Evolutionary conservation across 2,113 vertebrate species (phyloP), one percentile per base, ranked within the genome.

Genomic region (Petrocephalus zakoni): DNA sequence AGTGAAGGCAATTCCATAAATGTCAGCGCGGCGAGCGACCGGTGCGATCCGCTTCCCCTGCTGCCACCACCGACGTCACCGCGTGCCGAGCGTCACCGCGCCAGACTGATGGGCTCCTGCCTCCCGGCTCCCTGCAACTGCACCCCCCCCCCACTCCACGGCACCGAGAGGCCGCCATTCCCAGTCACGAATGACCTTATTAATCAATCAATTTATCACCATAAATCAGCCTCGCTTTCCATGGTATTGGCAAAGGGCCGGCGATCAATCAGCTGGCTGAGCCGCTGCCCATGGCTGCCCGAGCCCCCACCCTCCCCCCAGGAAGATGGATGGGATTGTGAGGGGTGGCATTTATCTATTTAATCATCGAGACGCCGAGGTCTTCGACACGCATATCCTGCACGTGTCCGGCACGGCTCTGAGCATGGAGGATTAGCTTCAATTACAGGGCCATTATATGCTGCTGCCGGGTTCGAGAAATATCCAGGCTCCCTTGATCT

Each of bases 131-230:
- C 25, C 17, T 56, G 52, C 25, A 29, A 4, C 42, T 34, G 4
- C n/a, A n/a, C n/a, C 84, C 68, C 68, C 17, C 42, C 25, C 51
- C 17, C 49, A 21, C n/a, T 85, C 55, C 52, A 34, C 55, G 9
- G 37, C n/a, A 37, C 29, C 47, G 29, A 87, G 7, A 87, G 29
- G 8, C n/a, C 21, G 13, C 53, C 53, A 2, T n/a, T 64, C 53
- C 22, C 51, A 85, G 53, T 46, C 86, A 87, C 34, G 56, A 58
- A 87, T 87, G 86, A 87, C 86, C 86, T 87, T 87, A 87, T 87
- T 87, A 61, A 87, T 61, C 86, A 61, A 87, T 87, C 86, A 61
- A 87, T 87, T 61, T 64, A 87, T 46, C 86, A 61, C 86, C 86
- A 87, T 61, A 87, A 87, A 61, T 87, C 86, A 87, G 53, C 29